Conservation (phyloP, 1,140 invertebrate species). For the Subanguina moxae region DNA sequence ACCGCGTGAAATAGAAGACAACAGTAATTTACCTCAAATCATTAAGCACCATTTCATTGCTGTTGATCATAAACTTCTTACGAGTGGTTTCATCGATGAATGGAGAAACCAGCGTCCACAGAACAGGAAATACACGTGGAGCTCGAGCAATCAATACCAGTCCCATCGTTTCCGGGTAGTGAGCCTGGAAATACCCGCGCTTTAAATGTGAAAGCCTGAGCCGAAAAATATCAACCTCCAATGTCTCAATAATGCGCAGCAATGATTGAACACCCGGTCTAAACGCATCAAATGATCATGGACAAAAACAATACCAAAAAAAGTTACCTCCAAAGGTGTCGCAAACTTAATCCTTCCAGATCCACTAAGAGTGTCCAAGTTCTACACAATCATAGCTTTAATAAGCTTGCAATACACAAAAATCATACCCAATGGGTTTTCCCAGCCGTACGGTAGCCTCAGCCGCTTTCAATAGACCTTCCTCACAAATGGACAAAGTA, state of each 20-base stretch:
- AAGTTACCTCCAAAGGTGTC: slow-evolving; percentile 74
- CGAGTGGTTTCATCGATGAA: slow-evolving; percentile 94
- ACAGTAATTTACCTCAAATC: slow-evolving; percentile 61
- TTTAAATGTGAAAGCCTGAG: slow-evolving; percentile 1
- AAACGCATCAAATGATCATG: neutral
- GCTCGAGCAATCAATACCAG: slow-evolving; percentile 78
- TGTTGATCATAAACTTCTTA: slow-evolving; percentile 72
- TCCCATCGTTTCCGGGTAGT: slow-evolving; percentile 93
- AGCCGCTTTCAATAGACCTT: slow-evolving; percentile 82
- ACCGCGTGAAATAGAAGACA: slow-evolving; percentile 62
- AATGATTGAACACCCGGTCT: slow-evolving; percentile 84
- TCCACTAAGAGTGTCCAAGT: slow-evolving; percentile 85
- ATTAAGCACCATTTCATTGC: slow-evolving; percentile 46
- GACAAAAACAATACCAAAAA: neutral
- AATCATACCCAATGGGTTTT: slow-evolving; percentile 64
- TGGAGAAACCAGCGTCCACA: slow-evolving; percentile 94
- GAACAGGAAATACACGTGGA: slow-evolving; percentile 85
- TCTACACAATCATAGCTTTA: slow-evolving; percentile 30
- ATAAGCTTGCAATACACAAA: neutral
- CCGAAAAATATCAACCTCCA: slow-evolving; percentile 65
- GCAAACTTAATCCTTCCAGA: slow-evolving; percentile 87
- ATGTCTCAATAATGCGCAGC: slow-evolving; percentile 86
- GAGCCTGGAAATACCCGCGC: slow-evolving; percentile 64
- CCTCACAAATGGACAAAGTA: slow-evolving; percentile 83
- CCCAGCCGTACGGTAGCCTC: slow-evolving; percentile 78